These are phyloP conservation scores for Pocota personata DNA, from an alignment of 2,888 invertebrate genomes.

Conservation along the genomic window DNA sequence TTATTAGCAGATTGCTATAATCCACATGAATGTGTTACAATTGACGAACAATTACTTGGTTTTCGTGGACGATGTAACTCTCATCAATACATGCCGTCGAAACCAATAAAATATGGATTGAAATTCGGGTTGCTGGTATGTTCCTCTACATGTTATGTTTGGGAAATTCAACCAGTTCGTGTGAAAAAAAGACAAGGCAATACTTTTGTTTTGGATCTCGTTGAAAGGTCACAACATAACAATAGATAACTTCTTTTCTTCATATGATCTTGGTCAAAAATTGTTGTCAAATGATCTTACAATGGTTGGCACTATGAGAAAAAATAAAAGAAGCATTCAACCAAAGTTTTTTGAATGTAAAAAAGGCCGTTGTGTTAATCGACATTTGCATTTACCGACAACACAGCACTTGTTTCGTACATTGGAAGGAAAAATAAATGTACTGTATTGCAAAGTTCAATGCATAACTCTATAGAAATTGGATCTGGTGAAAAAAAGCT, in stretches of 20 bases:
- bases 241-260: conserved; percentile 43
- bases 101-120: too few relatives aligned
- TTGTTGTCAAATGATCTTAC: conserved; percentile 30
- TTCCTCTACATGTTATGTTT: too few relatives aligned
- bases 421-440: not conserved
- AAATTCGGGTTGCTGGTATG: conserved; percentile 43
- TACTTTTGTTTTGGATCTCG: conserved; percentile 39
- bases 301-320: conserved; percentile 60
- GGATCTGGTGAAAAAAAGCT: too few relatives aligned
- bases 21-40: too few relatives aligned
- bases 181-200: conserved; percentile 40
- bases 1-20: too few relatives aligned
- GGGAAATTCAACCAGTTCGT: conserved; percentile 43
- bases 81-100: conserved; percentile 13
- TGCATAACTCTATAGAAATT: too few relatives aligned
- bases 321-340: conserved; percentile 49
- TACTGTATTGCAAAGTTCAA: too few relatives aligned
- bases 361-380: conserved; percentile 1
- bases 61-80: too few relatives aligned
- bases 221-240: conserved; percentile 52
- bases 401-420: conserved; percentile 2
- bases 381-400: conserved; percentile 18
- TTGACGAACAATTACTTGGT: too few relatives aligned
- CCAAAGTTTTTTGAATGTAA: conserved; percentile 42
- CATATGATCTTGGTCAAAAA: conserved; percentile 39